Evolutionary conservation across 1,140 invertebrate genomes (phyloP).

Genomic region (Manduca sexta): DNA sequence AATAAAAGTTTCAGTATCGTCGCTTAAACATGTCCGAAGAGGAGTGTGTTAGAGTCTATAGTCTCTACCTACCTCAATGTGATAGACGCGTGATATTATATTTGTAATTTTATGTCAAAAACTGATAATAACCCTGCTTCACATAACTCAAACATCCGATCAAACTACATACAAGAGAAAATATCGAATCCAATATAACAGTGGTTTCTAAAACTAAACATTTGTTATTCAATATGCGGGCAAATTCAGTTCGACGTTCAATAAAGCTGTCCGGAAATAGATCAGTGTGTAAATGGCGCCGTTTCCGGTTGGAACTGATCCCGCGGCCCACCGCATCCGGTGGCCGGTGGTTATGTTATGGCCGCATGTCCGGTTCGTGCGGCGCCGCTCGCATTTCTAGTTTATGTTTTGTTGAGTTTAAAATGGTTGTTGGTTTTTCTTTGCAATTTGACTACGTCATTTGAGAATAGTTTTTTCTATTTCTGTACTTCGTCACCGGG

Average conservation of each 20-base stretch:
- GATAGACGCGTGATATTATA: too few relatives aligned
- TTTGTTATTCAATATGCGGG: constrained; percentile 14
- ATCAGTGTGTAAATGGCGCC: constrained; percentile 27
- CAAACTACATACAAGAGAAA: too few relatives aligned
- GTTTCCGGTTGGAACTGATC: constrained; percentile 35
- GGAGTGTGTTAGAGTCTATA: too few relatives aligned
- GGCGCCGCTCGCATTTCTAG: neutral
- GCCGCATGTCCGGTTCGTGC: constrained; percentile 2
- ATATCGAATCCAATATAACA: neutral
- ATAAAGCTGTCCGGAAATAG: constrained; percentile 35
- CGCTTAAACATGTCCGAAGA: too few relatives aligned
- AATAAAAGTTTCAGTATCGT: too few relatives aligned
- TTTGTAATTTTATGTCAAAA: too few relatives aligned
- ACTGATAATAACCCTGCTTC: too few relatives aligned
- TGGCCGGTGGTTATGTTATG: constrained; percentile 9
- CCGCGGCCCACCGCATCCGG: constrained; percentile 22
- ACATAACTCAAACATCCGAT: too few relatives aligned
- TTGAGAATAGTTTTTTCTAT: too few relatives aligned
- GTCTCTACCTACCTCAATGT: too few relatives aligned
- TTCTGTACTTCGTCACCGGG: too few relatives aligned
- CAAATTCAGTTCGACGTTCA: constrained; percentile 24
- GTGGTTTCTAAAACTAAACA: constrained; percentile 2
- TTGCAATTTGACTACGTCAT: neutral
- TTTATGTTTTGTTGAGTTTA: neutral
- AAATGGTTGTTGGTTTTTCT: neutral